Evolutionary conservation across 2,797 vertebrate genomes (phyloP).

Genomic region (Psittacula echo): DNA sequence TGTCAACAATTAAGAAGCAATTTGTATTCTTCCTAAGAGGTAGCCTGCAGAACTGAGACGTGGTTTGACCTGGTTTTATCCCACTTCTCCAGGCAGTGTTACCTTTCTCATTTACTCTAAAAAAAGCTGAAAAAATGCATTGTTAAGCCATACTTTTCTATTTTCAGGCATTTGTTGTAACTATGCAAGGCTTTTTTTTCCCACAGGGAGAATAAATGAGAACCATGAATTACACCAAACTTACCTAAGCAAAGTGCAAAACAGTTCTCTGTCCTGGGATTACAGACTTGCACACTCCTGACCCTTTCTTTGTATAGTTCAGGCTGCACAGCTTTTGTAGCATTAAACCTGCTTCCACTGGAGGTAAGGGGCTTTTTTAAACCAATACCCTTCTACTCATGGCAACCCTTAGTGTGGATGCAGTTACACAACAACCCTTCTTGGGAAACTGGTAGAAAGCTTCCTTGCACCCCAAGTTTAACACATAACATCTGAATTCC

Average conservation of each 20-base stretch:
- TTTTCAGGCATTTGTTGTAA: conserved; percentile 30
- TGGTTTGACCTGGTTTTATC: not conserved
- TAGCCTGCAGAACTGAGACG: conserved; percentile 2
- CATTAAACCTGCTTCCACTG: not conserved
- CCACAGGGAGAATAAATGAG: not conserved
- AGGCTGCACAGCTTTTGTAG: not conserved
- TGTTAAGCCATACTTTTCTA: conserved; percentile 21
- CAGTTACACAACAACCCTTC: not conserved
- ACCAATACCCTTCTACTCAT: not conserved
- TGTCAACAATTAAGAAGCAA: conserved; percentile 20
- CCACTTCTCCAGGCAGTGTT: not conserved
- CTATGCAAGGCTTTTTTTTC: not conserved
- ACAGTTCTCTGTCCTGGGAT: not conserved
- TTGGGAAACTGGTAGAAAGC: not conserved
- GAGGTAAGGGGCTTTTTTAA: not conserved
- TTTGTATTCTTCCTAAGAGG: conserved; percentile 14
- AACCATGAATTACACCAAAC: conserved; percentile 8
- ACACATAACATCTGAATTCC: not conserved
- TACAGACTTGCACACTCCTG: not conserved
- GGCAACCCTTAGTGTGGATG: not conserved
- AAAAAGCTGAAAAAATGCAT: not conserved
- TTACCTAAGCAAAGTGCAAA: conserved; percentile 42
- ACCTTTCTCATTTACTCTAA: not conserved
- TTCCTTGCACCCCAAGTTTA: not conserved
- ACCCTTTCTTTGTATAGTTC: not conserved